A percentile compares a stretch with the other conserved stretches of the same genome.
These are phyloP conservation scores for Drosophila sucinea DNA, from an alignment of 1,140 invertebrate genomes.

Conservation along the genomic window DNA sequence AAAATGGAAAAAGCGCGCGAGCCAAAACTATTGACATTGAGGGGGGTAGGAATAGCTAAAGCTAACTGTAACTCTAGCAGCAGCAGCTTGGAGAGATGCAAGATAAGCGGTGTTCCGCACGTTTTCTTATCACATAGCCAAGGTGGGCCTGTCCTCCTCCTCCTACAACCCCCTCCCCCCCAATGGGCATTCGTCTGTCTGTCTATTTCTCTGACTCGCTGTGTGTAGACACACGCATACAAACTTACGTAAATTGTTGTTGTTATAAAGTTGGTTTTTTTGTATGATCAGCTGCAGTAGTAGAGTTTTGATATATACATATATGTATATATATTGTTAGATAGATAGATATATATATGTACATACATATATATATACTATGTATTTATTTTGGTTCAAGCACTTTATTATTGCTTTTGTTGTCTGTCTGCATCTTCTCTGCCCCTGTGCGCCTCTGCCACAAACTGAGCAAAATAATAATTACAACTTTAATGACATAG, in stretches of 20 bases:
- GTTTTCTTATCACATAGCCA: slow-evolving; percentile 48
- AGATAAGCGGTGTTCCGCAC: slow-evolving; percentile 41
- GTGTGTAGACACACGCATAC: slow-evolving; percentile 15
- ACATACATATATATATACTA: slow-evolving; percentile 24
- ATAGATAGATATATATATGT: slow-evolving; percentile 18
- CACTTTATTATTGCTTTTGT: slow-evolving; percentile 77
- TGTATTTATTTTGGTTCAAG: slow-evolving; percentile 76
- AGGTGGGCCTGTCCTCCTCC: slow-evolving; percentile 49
- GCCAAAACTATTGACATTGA: slow-evolving; percentile 35
- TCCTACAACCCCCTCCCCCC: background rate
- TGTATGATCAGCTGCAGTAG: slow-evolving; percentile 51
- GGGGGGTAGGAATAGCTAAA: slow-evolving; percentile 32
- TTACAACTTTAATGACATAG: slow-evolving; percentile 4
- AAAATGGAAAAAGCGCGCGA: slow-evolving; percentile 46
- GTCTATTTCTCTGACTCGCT: slow-evolving; percentile 26
- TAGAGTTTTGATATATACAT: slow-evolving; percentile 21
- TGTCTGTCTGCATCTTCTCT: slow-evolving; percentile 49
- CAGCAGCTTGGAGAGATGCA: slow-evolving; percentile 46
- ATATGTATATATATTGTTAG: slow-evolving; percentile 49
- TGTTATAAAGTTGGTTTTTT: slow-evolving; percentile 47
- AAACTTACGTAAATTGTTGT: slow-evolving; percentile 54
- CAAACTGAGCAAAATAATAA: background rate
- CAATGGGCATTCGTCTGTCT: slow-evolving; percentile 21
- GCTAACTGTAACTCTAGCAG: slow-evolving; percentile 16
- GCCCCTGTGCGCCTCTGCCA: slow-evolving; percentile 35